Percentiles rank a stretch among this genome's conserved stretches.
Conservation (phyloP, 1,140 invertebrate genomes). For the Camponotus floridanus region DNA sequence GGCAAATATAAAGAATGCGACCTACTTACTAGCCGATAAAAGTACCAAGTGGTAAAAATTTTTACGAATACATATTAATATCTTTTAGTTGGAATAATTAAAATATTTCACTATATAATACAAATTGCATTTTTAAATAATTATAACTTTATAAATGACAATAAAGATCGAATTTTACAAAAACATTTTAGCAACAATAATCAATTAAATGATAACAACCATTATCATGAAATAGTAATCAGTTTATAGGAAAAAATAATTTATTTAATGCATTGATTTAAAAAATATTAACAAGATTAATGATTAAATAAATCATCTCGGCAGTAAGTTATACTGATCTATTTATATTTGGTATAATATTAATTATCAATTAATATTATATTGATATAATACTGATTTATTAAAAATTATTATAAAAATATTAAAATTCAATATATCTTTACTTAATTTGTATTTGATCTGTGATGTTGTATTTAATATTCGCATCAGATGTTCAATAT, state of each 20-base stretch:
- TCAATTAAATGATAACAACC: too few species aligned
- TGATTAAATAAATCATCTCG: neutral
- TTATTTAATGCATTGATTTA: neutral
- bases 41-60: neutral
- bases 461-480: too few species aligned
- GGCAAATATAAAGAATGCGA: slow-evolving; percentile 14
- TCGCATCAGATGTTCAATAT: too few species aligned
- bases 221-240: too few species aligned
- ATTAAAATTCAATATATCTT: too few species aligned
- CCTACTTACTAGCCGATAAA: slow-evolving; percentile 3
- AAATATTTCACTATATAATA: neutral
- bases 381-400: too few species aligned
- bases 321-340: neutral
- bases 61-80: neutral
- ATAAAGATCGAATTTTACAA: neutral
- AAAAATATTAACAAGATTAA: neutral
- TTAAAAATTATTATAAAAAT: too few species aligned
- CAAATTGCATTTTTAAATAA: neutral
- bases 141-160: neutral
- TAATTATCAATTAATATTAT: too few species aligned
- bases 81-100: neutral
- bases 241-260: too few species aligned
- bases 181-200: neutral
- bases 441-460: too few species aligned
- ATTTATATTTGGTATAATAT: too few species aligned